Conservation (phyloP, 2,888 invertebrate species). For the Villa cingulata region DNA sequence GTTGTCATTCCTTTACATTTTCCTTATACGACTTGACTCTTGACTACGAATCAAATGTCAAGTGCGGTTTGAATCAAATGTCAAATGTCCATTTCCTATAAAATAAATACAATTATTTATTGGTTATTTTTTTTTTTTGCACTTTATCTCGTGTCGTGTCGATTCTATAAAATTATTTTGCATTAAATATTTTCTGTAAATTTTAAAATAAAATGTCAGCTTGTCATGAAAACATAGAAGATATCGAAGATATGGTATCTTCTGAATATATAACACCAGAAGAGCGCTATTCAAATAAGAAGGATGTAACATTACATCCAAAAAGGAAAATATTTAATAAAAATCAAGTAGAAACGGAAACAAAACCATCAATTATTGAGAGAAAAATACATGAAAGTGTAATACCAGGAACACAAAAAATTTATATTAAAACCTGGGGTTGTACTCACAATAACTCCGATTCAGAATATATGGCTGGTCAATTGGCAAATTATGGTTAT, state of each 20-base stretch:
- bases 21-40: no score
- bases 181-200: no score
- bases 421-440: slow-evolving; percentile 92
- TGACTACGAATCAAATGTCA: no score
- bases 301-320: slow-evolving; percentile 52
- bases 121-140: no score
- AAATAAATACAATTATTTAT: no score
- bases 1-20: no score
- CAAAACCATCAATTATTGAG: slow-evolving; percentile 22
- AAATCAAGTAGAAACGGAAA: neutral
- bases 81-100: no score
- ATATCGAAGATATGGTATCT: slow-evolving; percentile 74
- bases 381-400: slow-evolving; percentile 44
- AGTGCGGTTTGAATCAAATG: no score
- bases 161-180: no score
- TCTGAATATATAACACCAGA: slow-evolving; percentile 68
- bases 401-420: slow-evolving; percentile 59
- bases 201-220: neutral
- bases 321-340: slow-evolving; percentile 31
- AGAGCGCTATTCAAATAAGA: slow-evolving; percentile 58
- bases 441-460: slow-evolving; percentile 97
- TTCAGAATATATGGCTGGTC: slow-evolving; percentile 97
- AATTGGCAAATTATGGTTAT: slow-evolving; percentile 79
- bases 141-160: no score
- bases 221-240: slow-evolving; percentile 52